Base-by-base conservation (phyloP, 2,797 vertebrate species). In the Leptoclinus maculatus region DNA sequence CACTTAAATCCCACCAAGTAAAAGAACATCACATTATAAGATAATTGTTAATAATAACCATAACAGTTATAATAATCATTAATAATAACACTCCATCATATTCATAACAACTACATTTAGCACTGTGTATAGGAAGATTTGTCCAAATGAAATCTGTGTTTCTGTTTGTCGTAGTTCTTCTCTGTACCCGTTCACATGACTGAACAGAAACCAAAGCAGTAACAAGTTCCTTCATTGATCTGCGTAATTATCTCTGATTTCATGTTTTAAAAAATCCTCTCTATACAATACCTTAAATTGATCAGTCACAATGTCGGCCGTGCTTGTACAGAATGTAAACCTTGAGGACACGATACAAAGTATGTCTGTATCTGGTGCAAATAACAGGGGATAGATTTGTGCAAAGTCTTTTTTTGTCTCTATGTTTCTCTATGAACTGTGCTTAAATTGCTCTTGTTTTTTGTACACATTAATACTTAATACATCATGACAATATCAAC, bases 41-140 rank as follows among this genome's bases (percentile, higher is more conserved):
- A 95, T 94, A 95, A 95, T 94, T 91, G 92, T 93, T 92, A 94
- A 95, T 94, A 94, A 95, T 95, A 95, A 96, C 94, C 94, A 95
- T 94, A 95, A 95, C 94, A 96, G 93, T 93, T 95, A 95, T 93
- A 95, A 95, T 95, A 94, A 95, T 93, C 89, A 93, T 93, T 95
- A 95, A 94, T 96, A 95, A 95, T 95, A 96, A 95, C 94, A 95
- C 91, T 92, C 94, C 94, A 95, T 95, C 93, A 95, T 95, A 96
- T 93, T 95, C 89, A 95, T 89, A 94, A 96, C 95, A 94, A 95
- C 91, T 95, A 96, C 95, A 96, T 93, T 92, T 92, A 95, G 94
- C 93, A 95, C 93, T 95, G 94, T 93, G 94, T 95, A 92, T 95
- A 96, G 95, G 95, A 96, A 95, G 95, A 95, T 95, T 95, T 95